Conservation (phyloP, 2,888 invertebrate genomes). For the Gymnoscelis rufifasciata region DNA sequence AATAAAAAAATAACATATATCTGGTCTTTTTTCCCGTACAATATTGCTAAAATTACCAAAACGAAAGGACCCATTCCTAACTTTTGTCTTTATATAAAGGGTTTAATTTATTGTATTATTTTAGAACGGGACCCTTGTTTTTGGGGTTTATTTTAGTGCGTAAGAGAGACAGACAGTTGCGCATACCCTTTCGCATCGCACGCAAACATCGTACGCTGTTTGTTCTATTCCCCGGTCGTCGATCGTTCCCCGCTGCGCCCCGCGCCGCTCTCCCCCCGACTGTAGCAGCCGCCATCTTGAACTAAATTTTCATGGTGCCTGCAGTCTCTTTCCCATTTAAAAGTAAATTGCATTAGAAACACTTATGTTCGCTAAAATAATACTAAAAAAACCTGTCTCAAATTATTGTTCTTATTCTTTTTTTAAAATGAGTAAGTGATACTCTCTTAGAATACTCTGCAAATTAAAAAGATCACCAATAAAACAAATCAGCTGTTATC, state of each 20-base stretch:
- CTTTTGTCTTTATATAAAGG: too few relatives aligned
- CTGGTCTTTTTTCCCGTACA: too few relatives aligned
- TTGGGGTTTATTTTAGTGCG: too few relatives aligned
- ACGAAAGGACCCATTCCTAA: too few relatives aligned
- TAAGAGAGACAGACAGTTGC: too few relatives aligned
- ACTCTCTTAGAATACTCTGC: slow-evolving; percentile 23
- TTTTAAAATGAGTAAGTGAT: slow-evolving; percentile 29
- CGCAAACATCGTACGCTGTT: too few relatives aligned
- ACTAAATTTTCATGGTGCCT: slow-evolving; percentile 58
- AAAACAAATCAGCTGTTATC: slow-evolving; percentile 79
- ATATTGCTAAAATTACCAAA: too few relatives aligned
- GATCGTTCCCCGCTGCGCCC: not conserved
- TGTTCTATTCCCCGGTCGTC: too few relatives aligned
- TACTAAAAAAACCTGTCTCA: slow-evolving; percentile 38
- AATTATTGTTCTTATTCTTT: slow-evolving; percentile 39
- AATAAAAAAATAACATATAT: too few relatives aligned
- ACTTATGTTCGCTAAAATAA: slow-evolving; percentile 34
- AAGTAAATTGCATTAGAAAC: slow-evolving; percentile 46
- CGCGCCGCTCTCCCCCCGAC: not conserved
- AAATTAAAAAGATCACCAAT: slow-evolving; percentile 67
- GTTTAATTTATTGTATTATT: too few relatives aligned
- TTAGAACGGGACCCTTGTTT: too few relatives aligned
- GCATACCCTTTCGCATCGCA: too few relatives aligned
- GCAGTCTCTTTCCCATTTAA: slow-evolving; percentile 60
- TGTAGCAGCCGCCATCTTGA: slow-evolving; percentile 62